These are phyloP conservation scores for Rhagologus leucostigma DNA, from an alignment of 2,113 vertebrate genomes.

Conservation along the genomic window DNA sequence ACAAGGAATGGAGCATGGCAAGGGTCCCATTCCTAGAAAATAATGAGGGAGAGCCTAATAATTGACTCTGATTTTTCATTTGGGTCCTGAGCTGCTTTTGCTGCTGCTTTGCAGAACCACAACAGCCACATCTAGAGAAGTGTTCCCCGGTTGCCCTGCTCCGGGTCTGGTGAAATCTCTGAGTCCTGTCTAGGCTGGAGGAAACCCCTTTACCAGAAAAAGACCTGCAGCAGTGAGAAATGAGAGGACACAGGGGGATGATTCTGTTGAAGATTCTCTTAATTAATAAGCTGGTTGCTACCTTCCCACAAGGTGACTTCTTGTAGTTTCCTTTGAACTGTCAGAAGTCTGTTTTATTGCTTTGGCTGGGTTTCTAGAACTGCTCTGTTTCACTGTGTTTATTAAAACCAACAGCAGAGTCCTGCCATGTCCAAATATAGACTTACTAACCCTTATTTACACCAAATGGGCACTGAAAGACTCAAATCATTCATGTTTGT, in stretches of 20 bases:
- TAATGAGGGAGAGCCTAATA: background rate
- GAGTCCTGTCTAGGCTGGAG: background rate
- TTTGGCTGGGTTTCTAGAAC: background rate
- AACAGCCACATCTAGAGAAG: background rate
- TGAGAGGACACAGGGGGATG: background rate
- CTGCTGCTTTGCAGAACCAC: background rate
- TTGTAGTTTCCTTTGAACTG: background rate
- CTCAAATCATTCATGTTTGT: background rate
- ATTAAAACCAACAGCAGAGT: background rate
- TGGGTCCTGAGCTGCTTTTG: background rate
- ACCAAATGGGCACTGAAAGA: background rate
- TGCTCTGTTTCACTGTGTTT: background rate
- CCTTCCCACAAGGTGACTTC: background rate
- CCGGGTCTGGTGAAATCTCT: accelerated
- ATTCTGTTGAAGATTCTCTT: background rate
- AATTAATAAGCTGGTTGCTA: background rate
- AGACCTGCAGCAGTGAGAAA: background rate
- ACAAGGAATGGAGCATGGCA: background rate
- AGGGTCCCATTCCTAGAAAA: background rate
- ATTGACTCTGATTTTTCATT: background rate
- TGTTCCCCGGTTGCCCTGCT: background rate
- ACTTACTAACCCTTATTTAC: background rate
- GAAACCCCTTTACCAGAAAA: background rate
- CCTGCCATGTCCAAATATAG: background rate
- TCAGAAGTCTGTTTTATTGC: background rate